Percentiles rank a stretch among this genome's conserved stretches.
Evolutionary conservation across 2,797 vertebrate species (phyloP).

Genomic region (Pteropus rufus): DNA sequence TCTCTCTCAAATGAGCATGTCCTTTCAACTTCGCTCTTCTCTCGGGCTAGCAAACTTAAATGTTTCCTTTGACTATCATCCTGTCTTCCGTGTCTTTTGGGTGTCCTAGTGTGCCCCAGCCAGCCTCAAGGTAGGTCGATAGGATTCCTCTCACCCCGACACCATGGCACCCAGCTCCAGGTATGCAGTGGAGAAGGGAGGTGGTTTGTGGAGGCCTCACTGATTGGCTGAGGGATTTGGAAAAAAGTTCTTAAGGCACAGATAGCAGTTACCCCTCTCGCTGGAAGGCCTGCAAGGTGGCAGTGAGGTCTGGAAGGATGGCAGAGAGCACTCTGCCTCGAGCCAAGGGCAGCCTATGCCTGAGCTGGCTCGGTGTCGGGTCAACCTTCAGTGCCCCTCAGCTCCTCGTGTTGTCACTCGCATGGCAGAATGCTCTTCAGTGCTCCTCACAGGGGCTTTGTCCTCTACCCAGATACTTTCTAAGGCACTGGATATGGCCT

Average conservation of each 20-base stretch:
- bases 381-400: accelerated
- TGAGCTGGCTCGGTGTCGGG: accelerated
- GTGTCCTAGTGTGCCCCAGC: too few relatives aligned
- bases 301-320: neutral
- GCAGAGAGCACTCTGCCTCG: accelerated
- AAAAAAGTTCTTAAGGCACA: neutral
- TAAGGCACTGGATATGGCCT: neutral
- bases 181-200: neutral
- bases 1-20: neutral
- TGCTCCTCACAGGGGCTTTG: neutral
- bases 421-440: neutral
- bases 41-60: neutral
- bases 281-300: neutral
- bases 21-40: neutral
- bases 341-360: neutral
- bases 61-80: neutral
- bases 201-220: neutral
- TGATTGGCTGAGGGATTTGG: neutral
- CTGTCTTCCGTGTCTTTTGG: neutral
- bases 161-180: neutral
- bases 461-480: neutral
- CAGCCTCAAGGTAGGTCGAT: neutral
- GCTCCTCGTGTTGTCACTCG: accelerated
- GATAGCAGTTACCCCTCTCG: neutral
- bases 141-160: neutral